Percentiles rank a stretch among this genome's conserved stretches.
Evolutionary conservation across 2,888 invertebrate species (phyloP).

Genomic region (Melanostoma mellinum): DNA sequence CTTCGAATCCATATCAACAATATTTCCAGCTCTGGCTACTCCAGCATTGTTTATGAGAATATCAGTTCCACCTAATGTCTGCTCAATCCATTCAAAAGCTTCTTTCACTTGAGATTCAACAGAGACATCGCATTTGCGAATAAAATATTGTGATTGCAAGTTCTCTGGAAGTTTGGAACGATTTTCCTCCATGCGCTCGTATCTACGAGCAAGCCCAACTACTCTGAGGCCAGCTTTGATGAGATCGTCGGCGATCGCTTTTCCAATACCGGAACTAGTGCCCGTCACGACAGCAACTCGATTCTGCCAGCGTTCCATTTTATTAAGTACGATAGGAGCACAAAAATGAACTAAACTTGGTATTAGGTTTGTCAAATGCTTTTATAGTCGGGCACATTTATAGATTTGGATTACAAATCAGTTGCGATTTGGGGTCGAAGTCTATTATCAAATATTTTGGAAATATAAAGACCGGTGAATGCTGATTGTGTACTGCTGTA

Average conservation of each 20-base stretch:
- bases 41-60: slow-evolving; percentile 86
- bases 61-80: slow-evolving; percentile 83
- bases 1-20: slow-evolving; percentile 77
- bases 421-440: too few species aligned
- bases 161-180: slow-evolving; percentile 74
- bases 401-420: too few species aligned
- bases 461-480: too few species aligned
- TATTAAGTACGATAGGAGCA: neutral
- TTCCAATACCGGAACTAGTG: slow-evolving; percentile 85
- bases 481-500: too few species aligned
- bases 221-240: slow-evolving; percentile 83
- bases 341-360: slow-evolving; percentile 38
- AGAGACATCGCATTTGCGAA: slow-evolving; percentile 82
- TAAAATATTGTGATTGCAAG: slow-evolving; percentile 75
- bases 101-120: slow-evolving; percentile 83
- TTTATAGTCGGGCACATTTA: slow-evolving; percentile 11
- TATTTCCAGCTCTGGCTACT: slow-evolving; percentile 77
- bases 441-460: too few species aligned
- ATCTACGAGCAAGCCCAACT: slow-evolving; percentile 82
- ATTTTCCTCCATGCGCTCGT: slow-evolving; percentile 76
- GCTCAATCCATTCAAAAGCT: slow-evolving; percentile 83
- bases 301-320: slow-evolving; percentile 82
- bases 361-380: slow-evolving; percentile 19
- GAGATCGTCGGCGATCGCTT: slow-evolving; percentile 81
- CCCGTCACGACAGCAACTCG: slow-evolving; percentile 86